Conservation (phyloP, 2,888 invertebrate genomes). For the Drosophila maculinotata region DNA sequence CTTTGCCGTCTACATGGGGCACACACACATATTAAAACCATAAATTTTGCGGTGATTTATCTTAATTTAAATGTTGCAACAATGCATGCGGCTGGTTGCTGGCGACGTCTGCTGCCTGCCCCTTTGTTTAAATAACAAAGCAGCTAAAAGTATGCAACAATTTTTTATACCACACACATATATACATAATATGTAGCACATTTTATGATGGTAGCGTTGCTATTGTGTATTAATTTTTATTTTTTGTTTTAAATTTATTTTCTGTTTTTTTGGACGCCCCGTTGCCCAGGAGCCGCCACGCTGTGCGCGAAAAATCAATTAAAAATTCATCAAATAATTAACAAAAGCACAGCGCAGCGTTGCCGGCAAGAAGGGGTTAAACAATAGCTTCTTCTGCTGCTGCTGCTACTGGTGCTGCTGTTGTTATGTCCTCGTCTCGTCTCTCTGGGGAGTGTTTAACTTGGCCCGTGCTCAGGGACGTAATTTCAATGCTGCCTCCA, state of each 20-base stretch:
- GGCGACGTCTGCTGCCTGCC: slow-evolving; percentile 52
- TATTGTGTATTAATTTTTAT: slow-evolving; percentile 47
- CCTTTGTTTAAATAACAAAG: slow-evolving; percentile 76
- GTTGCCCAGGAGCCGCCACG: slow-evolving; percentile 41
- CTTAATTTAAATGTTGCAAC: slow-evolving; percentile 85
- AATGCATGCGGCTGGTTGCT: slow-evolving; percentile 67
- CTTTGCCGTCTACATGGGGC: slow-evolving; percentile 5
- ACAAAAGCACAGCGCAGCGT: slow-evolving; percentile 73
- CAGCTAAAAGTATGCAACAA: slow-evolving; percentile 76
- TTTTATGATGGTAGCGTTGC: slow-evolving; percentile 34
- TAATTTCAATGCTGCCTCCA: slow-evolving; percentile 49
- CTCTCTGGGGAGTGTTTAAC: slow-evolving; percentile 76
- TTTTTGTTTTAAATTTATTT: slow-evolving; percentile 18
- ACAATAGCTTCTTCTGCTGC: slow-evolving; percentile 63
- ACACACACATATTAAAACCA: slow-evolving; percentile 77
- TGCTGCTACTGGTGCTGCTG: slow-evolving; percentile 20
- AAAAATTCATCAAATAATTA: slow-evolving; percentile 84
- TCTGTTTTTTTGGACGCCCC: slow-evolving; percentile 11
- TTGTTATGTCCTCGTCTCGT: slow-evolving; percentile 25
- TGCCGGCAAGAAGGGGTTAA: slow-evolving; percentile 66
- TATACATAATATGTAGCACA: slow-evolving; percentile 36
- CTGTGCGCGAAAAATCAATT: slow-evolving; percentile 82
- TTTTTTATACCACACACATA: slow-evolving; percentile 41
- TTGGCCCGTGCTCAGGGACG: slow-evolving; percentile 65
- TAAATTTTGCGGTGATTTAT: slow-evolving; percentile 85